Base-by-base conservation (phyloP, 2,888 invertebrate genomes). In the Nomada flava region DNA sequence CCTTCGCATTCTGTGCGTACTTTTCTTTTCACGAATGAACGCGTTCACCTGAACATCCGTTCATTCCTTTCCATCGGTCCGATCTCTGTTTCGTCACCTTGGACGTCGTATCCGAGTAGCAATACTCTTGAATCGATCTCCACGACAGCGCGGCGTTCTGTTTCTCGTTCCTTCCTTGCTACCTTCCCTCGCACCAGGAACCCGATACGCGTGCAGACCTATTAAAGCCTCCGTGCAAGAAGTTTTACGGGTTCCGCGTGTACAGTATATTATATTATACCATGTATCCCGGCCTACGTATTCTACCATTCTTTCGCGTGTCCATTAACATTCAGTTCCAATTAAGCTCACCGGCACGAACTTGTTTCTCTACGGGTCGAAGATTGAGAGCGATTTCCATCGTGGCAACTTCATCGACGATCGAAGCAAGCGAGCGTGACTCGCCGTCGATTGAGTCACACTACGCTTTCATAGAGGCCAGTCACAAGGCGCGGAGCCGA, bases 381-480 rank as follows among this genome's bases (percentile, higher is more conserved):
- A 47, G n/a, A 18, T 13, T 60, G 68, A 75, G 84, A 82, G 50
- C 80, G 85, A 86, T 72, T 78, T 70, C 57, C 79, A 36, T 73
- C 50, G 82, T 55, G 82, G 67, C 78, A 78, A 82, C 84, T 78
- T 70, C 53, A 86, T 88, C 88, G 78, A 68, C 82, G 82, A 65
- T 81, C 73, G 78, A 68, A 63, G 68, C 73, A 76, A 76, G 67
- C 57, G 78, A 86, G 86, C 88, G 84, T 86, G 87, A 87, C 88
- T 84, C 76, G 76, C 23, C 76, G 77, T 68, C 70, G 62, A 85
- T 88, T 80, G 88, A 88, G 84, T 88, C 86, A 83, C 85, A 75
- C 83, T 80, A 83, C 82, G 82, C 84, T 87, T 83, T 86, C 88
- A 86, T 86, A 88, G 86, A 88, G 77, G 76, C 65, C 63, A 44